Percentiles rank a stretch among this genome's conserved stretches.
These are phyloP conservation scores for Halictus quadricinctus DNA, from an alignment of 2,888 invertebrate genomes.

Conservation along the genomic window DNA sequence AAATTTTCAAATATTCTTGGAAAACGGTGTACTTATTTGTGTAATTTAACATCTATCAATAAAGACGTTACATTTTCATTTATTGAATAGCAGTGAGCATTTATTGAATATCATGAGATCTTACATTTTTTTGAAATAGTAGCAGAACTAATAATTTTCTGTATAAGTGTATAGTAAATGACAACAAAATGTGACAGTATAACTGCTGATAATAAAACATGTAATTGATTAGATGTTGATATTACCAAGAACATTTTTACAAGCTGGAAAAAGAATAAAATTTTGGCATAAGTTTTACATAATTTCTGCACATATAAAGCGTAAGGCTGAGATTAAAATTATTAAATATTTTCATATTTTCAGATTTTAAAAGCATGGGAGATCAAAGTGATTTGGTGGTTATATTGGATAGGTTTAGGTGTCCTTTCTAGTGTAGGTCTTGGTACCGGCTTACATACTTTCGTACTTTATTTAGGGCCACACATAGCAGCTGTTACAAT, in stretches of 20 bases:
- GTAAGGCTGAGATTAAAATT: not conserved
- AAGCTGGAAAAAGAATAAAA: not conserved
- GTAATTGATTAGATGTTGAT: not conserved
- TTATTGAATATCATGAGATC: too few species aligned
- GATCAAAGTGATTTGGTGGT: slow-evolving; percentile 87
- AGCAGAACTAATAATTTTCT: too few species aligned
- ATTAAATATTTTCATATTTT: slow-evolving; percentile 49
- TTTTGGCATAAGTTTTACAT: not conserved
- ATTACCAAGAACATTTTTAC: not conserved
- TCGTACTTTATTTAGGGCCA: slow-evolving; percentile 98
- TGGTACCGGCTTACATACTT: slow-evolving; percentile 99
- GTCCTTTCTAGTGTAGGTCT: slow-evolving; percentile 98
- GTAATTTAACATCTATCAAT: too few species aligned
- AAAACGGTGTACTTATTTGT: too few species aligned
- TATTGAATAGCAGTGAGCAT: too few species aligned
- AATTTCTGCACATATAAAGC: not conserved
- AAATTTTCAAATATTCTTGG: too few species aligned
- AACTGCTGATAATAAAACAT: not conserved
- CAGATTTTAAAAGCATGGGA: slow-evolving; percentile 79
- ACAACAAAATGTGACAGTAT: not conserved
- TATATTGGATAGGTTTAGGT: slow-evolving; percentile 96
- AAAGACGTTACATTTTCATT: too few species aligned
- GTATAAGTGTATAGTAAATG: too few species aligned
- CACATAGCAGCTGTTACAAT: slow-evolving; percentile 99
- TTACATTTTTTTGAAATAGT: too few species aligned